phyloP scores from a whole-genome alignment of 2,113 vertebrate genomes.

The Sardina pilchardus region DNA sequence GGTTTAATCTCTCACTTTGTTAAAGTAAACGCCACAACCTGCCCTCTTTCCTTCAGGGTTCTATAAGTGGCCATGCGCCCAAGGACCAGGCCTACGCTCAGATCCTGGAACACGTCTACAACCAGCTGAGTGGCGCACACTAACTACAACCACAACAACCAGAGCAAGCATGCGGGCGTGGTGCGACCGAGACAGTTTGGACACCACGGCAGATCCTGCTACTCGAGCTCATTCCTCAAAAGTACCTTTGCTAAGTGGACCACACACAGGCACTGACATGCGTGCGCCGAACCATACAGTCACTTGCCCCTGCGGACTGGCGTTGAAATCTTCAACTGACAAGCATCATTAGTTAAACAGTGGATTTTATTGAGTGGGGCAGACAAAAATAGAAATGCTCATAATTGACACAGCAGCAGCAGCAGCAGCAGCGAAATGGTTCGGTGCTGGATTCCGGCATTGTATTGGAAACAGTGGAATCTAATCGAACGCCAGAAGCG shows the following conservation, averaged over 20 bases:
- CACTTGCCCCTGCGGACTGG: no score
- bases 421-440: no score
- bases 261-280: no score
- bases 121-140: slow-evolving; percentile 74
- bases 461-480: no score
- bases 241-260: neutral
- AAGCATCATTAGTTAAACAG: no score
- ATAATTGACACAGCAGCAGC: no score
- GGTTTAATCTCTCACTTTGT: neutral
- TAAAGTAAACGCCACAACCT: neutral
- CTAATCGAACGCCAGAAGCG: no score
- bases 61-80: slow-evolving; percentile 86
- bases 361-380: no score
- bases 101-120: slow-evolving; percentile 88
- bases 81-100: slow-evolving; percentile 89
- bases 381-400: no score
- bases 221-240: neutral
- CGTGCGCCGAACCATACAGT: no score
- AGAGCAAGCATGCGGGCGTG: neutral
- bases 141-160: slow-evolving; percentile 43
- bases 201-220: neutral
- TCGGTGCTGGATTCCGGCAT: no score
- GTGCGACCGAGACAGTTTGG: neutral
- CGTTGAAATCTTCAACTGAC: no score
- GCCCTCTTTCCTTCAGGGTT: slow-evolving; percentile 73